Evolutionary conservation across 2,888 invertebrate genomes (phyloP).

Genomic region (Yponomeuta malinellus): DNA sequence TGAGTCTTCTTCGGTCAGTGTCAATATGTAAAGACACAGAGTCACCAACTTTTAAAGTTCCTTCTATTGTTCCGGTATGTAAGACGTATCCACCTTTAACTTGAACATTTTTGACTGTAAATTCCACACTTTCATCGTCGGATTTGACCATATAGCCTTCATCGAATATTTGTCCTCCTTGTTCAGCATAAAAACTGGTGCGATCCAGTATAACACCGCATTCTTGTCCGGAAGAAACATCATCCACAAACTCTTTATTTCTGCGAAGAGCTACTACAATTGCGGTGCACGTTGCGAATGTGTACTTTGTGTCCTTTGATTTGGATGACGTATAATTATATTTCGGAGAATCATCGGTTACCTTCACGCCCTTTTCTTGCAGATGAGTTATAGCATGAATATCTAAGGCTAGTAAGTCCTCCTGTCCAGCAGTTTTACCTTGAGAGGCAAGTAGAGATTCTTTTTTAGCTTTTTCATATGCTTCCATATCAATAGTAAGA

Average conservation of each 20-base stretch:
- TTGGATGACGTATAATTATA: slow-evolving; percentile 88
- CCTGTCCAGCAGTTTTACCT: slow-evolving; percentile 86
- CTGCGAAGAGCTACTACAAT: slow-evolving; percentile 88
- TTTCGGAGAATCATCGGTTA: slow-evolving; percentile 94
- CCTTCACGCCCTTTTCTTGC: slow-evolving; percentile 82
- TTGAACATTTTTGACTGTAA: slow-evolving; percentile 94
- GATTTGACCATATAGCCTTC: slow-evolving; percentile 92
- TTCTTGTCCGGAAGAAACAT: slow-evolving; percentile 88
- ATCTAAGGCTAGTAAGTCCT: slow-evolving; percentile 92
- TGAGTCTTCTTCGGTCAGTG: slow-evolving; percentile 85
- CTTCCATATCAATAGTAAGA: slow-evolving; percentile 88
- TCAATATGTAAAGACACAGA: slow-evolving; percentile 88
- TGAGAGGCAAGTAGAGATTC: slow-evolving; percentile 92
- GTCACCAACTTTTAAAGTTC: slow-evolving; percentile 89
- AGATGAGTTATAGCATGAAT: slow-evolving; percentile 96
- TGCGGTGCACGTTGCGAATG: slow-evolving; percentile 82
- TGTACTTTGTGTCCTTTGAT: slow-evolving; percentile 82
- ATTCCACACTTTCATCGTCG: slow-evolving; percentile 90
- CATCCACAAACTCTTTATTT: slow-evolving; percentile 89
- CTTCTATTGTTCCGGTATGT: slow-evolving; percentile 94
- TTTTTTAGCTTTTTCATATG: slow-evolving; percentile 95
- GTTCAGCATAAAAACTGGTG: slow-evolving; percentile 98
- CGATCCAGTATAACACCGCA: slow-evolving; percentile 93
- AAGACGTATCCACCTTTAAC: slow-evolving; percentile 97
- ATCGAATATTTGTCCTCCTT: slow-evolving; percentile 98